Base-by-base conservation (phyloP, 2,888 invertebrate genomes). In the Melanostoma scalare region DNA sequence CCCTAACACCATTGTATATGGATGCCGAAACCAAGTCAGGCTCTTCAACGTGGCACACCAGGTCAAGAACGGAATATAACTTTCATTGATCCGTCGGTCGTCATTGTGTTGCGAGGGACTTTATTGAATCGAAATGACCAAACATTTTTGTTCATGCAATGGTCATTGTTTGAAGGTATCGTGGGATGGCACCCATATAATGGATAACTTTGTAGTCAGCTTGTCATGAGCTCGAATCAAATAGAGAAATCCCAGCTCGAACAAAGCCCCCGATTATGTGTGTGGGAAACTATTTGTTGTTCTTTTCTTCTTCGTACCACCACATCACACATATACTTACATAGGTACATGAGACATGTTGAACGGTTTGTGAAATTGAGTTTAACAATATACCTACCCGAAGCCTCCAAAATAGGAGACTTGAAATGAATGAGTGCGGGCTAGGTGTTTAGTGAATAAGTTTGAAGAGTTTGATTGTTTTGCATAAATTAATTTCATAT, bases 71-170 rank as follows among this genome's bases (percentile, higher is more conserved):
- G 84, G 65, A 84, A 84, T 72, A 72, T 84, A 75, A 71, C 74
- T 71, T 79, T 74, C 84, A 84, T 79, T 79, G 84, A 84, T 74
- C 79, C 44, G 20, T 20, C 20, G 20, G 20, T 20, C 20, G 53
- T 65, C 84, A 84, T 78, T 84, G 84, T 84, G 67, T 60, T 79
- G 67, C 63, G 71, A 84, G 71, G 74, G 74, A 75, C 60, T 74
- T 79, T 75, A 79, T 84, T 84, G 82, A 84, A 84, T 84, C 78
- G 82, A 84, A 78, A 84, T 84, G 84, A 84, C 84, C 84, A 84
- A 84, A 84, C 84, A 84, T 78, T 84, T 84, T 84, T 84, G 74
- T 75, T 58, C 55, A 60, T 36, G 79, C 75, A 84, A 84, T 84
- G 75, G 71, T 72, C 74, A 84, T 84, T 84, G 84, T 84, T 78